phyloP scores from a whole-genome alignment of 2,888 invertebrate species.

The Chalcosyrphus nemorum region DNA sequence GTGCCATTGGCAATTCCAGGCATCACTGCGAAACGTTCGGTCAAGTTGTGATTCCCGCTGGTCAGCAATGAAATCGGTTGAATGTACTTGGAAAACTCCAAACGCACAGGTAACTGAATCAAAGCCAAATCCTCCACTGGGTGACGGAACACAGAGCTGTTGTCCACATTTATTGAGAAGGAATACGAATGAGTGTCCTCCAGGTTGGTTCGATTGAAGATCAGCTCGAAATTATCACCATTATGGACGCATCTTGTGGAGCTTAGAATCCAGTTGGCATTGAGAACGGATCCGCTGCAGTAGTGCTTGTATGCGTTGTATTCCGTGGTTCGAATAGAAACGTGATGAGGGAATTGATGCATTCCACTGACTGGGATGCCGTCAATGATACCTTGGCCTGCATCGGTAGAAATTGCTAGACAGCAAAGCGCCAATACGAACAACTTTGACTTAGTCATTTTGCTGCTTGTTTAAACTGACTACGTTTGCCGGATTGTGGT shows the following conservation, averaged over 20 bases:
- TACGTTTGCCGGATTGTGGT: neutral
- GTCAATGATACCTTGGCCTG: conserved; percentile 6
- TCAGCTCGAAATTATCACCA: conserved; percentile 28
- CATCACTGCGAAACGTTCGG: conserved; percentile 65
- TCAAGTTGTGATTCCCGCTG: conserved; percentile 2
- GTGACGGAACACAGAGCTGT: conserved; percentile 29
- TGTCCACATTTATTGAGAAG: conserved; percentile 52
- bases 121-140: conserved; percentile 58
- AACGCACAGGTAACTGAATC: conserved; percentile 52
- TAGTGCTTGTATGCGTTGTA: neutral
- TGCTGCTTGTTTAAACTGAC: neutral
- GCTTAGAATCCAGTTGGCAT: conserved; percentile 61
- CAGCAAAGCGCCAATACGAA: neutral
- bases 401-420: neutral
- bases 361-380: conserved; percentile 5
- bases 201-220: conserved; percentile 63
- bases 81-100: conserved; percentile 47
- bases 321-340: conserved; percentile 35
- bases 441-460: neutral
- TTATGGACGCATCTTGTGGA: conserved; percentile 46
- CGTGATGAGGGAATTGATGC: conserved; percentile 50
- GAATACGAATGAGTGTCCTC: conserved; percentile 26
- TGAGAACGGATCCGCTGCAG: conserved; percentile 71
- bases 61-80: conserved; percentile 30
- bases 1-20: conserved; percentile 57